Evolutionary conservation across 2,888 invertebrate genomes (phyloP).

Genomic region (Caenorhabditis panamensis): DNA sequence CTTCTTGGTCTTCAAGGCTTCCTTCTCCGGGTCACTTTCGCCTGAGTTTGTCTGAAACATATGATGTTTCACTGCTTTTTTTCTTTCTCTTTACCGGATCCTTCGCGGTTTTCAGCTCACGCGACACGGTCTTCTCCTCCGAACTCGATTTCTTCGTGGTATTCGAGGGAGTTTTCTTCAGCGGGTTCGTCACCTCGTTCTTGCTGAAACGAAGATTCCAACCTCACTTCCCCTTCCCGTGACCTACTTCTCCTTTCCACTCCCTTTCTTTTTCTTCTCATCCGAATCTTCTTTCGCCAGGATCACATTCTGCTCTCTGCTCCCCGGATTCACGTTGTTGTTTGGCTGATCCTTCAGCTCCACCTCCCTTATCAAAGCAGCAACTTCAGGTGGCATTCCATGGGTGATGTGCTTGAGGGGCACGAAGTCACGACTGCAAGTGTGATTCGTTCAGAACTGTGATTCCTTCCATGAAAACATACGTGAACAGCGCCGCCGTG

Average conservation of each 20-base stretch:
- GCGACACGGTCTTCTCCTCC: neutral
- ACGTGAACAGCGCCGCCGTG: constrained; percentile 17
- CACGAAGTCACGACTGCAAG: constrained; percentile 7
- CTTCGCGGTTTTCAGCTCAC: too few relatives aligned
- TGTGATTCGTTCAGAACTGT: too few relatives aligned
- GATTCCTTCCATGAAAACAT: too few relatives aligned
- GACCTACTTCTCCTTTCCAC: neutral
- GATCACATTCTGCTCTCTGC: constrained; percentile 8
- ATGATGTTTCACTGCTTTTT: too few relatives aligned
- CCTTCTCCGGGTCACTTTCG: constrained; percentile 1
- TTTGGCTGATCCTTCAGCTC: constrained; percentile 17
- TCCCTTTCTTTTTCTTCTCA: neutral
- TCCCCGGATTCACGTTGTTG: neutral
- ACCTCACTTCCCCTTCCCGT: too few relatives aligned
- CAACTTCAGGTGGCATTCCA: neutral
- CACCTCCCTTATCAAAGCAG: neutral
- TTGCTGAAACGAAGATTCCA: too few relatives aligned
- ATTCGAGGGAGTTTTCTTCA: constrained; percentile 5
- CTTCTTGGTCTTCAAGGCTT: neutral
- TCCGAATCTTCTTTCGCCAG: constrained; percentile 2
- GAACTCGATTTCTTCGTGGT: neutral
- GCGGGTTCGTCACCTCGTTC: neutral
- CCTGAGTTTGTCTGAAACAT: too few relatives aligned
- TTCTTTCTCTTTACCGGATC: constrained; percentile 6
- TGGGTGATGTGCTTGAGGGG: constrained; percentile 12